Conservation (phyloP, 1,140 invertebrate genomes). For the Leptinotarsa undecemlineata region DNA sequence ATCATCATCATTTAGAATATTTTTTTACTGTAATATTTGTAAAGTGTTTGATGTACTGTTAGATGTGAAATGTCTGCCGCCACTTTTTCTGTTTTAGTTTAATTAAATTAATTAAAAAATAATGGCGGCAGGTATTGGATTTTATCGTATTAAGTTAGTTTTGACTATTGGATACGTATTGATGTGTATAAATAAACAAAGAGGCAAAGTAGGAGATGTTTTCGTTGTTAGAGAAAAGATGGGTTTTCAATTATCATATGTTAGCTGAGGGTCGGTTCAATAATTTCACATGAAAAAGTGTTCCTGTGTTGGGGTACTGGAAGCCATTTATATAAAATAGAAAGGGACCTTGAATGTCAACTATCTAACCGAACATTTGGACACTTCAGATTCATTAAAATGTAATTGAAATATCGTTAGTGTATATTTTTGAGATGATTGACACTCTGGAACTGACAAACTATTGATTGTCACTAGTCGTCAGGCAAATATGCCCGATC, state of each 20-base stretch:
- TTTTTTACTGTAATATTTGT: slow-evolving; percentile 44
- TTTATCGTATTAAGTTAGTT: slow-evolving; percentile 31
- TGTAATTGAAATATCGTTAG: too few relatives aligned
- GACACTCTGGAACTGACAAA: too few relatives aligned
- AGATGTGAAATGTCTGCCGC: slow-evolving; percentile 19
- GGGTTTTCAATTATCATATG: not conserved
- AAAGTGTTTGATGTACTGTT: slow-evolving; percentile 43
- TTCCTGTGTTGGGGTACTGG: too few relatives aligned
- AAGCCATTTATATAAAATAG: too few relatives aligned
- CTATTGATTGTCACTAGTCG: too few relatives aligned
- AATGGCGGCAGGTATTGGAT: slow-evolving; percentile 10
- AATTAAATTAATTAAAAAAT: slow-evolving; percentile 27
- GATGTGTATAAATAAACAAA: slow-evolving; percentile 34
- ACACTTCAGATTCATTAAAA: too few relatives aligned
- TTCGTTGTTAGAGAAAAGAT: slow-evolving; percentile 5
- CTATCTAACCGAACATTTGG: too few relatives aligned
- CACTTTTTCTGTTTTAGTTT: slow-evolving; percentile 16
- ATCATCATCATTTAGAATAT: slow-evolving; percentile 39
- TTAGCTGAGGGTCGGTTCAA: too few relatives aligned
- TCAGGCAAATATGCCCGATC: too few relatives aligned
- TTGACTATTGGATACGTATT: slow-evolving; percentile 35
- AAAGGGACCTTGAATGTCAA: too few relatives aligned
- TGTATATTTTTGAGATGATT: too few relatives aligned
- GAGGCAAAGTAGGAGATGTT: slow-evolving; percentile 33
- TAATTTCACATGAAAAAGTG: too few relatives aligned